Base-by-base conservation (phyloP, 1,140 invertebrate species). In the Drosophila nigromelanica region DNA sequence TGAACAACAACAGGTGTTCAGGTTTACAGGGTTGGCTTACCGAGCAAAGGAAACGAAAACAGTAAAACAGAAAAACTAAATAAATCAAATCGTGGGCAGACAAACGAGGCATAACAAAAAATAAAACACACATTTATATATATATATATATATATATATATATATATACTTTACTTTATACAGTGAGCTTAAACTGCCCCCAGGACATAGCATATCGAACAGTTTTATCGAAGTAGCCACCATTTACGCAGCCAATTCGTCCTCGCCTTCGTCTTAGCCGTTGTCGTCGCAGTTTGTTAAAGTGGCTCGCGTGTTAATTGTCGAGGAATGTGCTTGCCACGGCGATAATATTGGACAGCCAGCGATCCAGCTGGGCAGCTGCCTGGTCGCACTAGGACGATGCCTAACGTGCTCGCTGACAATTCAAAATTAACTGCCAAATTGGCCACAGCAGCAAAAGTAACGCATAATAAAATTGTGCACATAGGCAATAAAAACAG, bases 291-390 rank as follows among this genome's bases (percentile, higher is more conserved):
- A 73, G 83, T 87, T 89, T 83, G 82, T 61, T 87, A 75, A 87
- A 87, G 82, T 87, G 82, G 66, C 76, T 87, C 79, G 82, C 82
- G 82, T 87, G 82, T 89, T 87, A 87, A 87, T 89, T 87, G 83
- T 87, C 83, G 83, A 43, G 83, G 83, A 87, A 87, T 87, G 83
- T 89, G 83, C 69, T 72, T 68, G 78, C 69, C 83, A 83, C 80
- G 83, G 83, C 83, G 83, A 83, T 87, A 79, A 89, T 81, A 83
- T 71, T 82, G 72, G 68, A 70, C 63, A 68, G 64, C 76, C 33
- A 56, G 35, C 48, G 37, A 60, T 47, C 48, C 59, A 60, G 50
- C 67, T 50, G 48, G 42, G 47, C 56, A 45, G 48, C 52, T 47
- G 45, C 48, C 43, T 54, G 50, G 47, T 40, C 71, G 58, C 24